phyloP scores from a whole-genome alignment of 2,113 vertebrate genomes.

The Hemiprocne comata region DNA sequence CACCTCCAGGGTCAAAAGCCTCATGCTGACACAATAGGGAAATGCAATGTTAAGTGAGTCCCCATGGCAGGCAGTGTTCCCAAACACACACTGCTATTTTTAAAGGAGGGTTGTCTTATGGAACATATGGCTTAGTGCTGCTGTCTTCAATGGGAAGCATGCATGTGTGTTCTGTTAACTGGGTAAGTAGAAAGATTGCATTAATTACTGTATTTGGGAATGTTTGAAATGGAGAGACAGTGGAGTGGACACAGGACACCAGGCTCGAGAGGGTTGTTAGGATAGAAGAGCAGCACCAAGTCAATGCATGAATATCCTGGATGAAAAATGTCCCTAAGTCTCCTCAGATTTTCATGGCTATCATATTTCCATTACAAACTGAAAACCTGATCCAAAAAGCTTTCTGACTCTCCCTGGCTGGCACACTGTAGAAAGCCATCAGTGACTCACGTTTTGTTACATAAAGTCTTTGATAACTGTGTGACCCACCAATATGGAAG shows the following conservation, averaged over 20 bases:
- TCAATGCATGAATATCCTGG: not conserved
- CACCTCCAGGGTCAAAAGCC: constrained; percentile 16
- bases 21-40: constrained; percentile 28
- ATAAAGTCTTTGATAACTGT: not conserved
- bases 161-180: not conserved
- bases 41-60: not conserved
- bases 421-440: not conserved
- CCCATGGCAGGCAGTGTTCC: constrained; percentile 13
- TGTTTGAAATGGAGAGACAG: not conserved
- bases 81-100: constrained; percentile 27
- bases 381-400: not conserved
- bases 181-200: not conserved
- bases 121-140: not conserved
- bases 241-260: not conserved
- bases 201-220: not conserved
- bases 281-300: not conserved
- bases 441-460: not conserved
- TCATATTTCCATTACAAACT: not conserved
- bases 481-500: not conserved
- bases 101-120: not conserved
- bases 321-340: not conserved
- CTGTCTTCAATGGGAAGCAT: not conserved
- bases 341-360: not conserved
- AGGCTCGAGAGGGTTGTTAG: not conserved
- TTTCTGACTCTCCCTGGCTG: not conserved